Conservation (phyloP, 92 coral and sea anemone genomes). For the Epizoanthus scotinus region DNA sequence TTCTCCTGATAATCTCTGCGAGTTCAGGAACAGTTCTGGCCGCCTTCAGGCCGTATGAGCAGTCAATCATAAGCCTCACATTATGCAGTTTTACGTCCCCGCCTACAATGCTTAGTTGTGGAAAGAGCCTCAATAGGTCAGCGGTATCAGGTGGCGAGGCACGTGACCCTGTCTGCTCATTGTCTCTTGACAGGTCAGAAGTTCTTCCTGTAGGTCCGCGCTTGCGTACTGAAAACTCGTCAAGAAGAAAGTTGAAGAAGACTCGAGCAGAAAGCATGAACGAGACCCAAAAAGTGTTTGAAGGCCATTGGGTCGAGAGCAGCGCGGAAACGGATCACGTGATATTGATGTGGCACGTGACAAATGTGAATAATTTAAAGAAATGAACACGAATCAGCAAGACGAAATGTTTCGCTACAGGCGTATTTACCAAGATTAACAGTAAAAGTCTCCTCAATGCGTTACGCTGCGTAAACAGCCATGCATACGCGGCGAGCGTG, state of each 20-base stretch:
- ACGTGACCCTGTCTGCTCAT: slow-evolving; percentile 6
- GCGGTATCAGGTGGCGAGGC: neutral
- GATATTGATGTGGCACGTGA: slow-evolving; percentile 34
- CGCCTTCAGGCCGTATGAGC: slow-evolving; percentile 18
- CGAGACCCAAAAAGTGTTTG: neutral
- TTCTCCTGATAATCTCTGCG: slow-evolving; percentile 22
- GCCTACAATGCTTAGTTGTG: slow-evolving; percentile 18
- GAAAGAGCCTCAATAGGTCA: slow-evolving; percentile 6
- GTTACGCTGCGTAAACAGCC: too few species aligned
- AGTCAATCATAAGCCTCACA: slow-evolving; percentile 7
- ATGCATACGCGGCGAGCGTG: too few species aligned
- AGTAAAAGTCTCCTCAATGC: too few species aligned
- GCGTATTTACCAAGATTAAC: too few species aligned
- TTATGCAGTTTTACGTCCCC: slow-evolving; percentile 9
- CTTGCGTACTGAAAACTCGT: neutral
- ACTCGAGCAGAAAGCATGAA: slow-evolving; percentile 3
- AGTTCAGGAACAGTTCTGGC: slow-evolving; percentile 7
- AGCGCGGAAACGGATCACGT: slow-evolving; percentile 13
- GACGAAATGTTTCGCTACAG: neutral
- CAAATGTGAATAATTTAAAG: neutral
- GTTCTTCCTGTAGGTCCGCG: neutral
- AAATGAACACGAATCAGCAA: slow-evolving; percentile 7
- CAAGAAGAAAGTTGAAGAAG: slow-evolving; percentile 1
- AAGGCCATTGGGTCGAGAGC: slow-evolving; percentile 16
- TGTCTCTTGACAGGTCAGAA: slow-evolving; percentile 25